These are phyloP conservation scores for Calidris pugnax DNA, from an alignment of 2,113 vertebrate species.

Conservation along the genomic window DNA sequence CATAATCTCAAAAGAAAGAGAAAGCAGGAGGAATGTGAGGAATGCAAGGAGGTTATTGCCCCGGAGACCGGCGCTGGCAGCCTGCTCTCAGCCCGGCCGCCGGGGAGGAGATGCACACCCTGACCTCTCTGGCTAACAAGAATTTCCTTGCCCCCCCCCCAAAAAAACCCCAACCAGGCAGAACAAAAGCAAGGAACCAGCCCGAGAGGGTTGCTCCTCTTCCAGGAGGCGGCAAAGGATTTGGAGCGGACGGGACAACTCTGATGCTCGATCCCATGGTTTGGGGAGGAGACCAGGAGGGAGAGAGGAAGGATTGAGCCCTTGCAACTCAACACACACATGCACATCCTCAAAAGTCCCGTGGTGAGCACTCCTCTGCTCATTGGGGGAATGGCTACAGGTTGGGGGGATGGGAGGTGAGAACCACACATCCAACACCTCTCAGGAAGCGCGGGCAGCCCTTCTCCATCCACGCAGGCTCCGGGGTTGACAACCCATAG, in stretches of 20 bases:
- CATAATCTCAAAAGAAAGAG: constrained; percentile 66
- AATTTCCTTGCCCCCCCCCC: not conserved
- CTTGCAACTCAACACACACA: accelerated
- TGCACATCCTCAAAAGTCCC: accelerated
- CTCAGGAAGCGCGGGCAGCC: not conserved
- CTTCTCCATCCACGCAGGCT: not conserved
- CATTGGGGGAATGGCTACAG: accelerated
- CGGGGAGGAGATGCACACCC: not conserved
- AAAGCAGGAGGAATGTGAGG: constrained; percentile 55
- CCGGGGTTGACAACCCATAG: not conserved
- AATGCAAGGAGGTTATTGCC: constrained; percentile 62
- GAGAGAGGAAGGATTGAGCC: not conserved
- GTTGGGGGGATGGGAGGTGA: not conserved
- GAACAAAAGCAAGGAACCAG: not conserved
- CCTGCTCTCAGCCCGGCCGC: not conserved
- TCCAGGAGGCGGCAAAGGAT: not conserved
- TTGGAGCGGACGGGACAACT: not conserved
- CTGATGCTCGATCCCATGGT: accelerated
- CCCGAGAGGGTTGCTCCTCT: not conserved
- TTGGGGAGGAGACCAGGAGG: not conserved
- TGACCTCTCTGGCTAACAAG: constrained; percentile 31
- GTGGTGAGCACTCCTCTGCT: not conserved
- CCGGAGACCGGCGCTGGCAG: constrained; percentile 9
- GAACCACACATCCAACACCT: accelerated
- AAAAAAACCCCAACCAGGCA: not conserved